A percentile compares a stretch with the other conserved stretches of the same genome.
phyloP scores from a whole-genome alignment of 2,113 vertebrate species.

The Ibidorhyncha struthersii region DNA sequence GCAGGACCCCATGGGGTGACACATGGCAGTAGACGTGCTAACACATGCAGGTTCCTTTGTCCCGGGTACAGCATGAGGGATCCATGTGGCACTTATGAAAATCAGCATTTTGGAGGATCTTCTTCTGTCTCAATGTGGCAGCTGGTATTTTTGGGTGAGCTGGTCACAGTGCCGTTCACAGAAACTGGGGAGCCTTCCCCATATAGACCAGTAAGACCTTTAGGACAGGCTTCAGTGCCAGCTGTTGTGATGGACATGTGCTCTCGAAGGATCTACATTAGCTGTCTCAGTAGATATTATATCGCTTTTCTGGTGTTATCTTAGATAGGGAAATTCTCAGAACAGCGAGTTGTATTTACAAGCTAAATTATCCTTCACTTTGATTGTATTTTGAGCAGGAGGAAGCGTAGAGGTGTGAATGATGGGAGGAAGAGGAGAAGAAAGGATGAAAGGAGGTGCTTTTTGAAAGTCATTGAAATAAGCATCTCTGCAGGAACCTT shows the following conservation, averaged over 20 bases:
- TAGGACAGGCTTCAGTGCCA: background rate
- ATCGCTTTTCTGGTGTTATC: background rate
- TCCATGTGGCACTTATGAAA: background rate
- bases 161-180: background rate
- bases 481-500: background rate
- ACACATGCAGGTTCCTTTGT: background rate
- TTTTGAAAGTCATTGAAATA: background rate
- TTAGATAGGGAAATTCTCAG: background rate
- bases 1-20: background rate
- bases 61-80: too few species aligned
- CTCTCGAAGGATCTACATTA: background rate
- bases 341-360: background rate
- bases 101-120: background rate
- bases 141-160: background rate
- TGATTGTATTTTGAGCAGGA: background rate
- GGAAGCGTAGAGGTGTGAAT: background rate
- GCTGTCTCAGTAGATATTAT: too few species aligned
- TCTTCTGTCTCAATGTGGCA: background rate
- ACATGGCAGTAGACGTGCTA: accelerated
- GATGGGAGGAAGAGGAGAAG: background rate
- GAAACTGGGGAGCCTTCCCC: background rate
- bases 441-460: background rate
- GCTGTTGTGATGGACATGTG: background rate
- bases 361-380: background rate
- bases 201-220: background rate